These are phyloP conservation scores for Sebastes ruberrimus DNA, from an alignment of 2,797 vertebrate species.

Conservation along the genomic window DNA sequence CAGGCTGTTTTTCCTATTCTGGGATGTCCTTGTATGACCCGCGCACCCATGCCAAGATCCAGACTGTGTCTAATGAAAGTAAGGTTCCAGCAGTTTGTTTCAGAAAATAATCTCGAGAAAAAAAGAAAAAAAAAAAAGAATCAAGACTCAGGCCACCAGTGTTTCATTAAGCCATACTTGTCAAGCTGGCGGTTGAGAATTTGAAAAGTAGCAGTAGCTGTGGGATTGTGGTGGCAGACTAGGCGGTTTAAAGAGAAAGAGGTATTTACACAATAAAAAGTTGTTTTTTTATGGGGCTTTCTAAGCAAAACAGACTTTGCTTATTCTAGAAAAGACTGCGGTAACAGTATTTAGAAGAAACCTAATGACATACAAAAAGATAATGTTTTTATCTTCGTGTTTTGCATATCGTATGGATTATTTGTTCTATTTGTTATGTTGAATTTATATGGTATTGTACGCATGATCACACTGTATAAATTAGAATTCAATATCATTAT, in stretches of 20 bases:
- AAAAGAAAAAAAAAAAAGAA: not conserved
- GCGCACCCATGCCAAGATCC: constrained; percentile 72
- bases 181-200: constrained; percentile 42
- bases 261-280: constrained; percentile 12
- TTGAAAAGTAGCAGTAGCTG: constrained; percentile 57
- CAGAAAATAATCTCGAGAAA: constrained; percentile 10
- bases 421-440: not conserved
- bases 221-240: constrained; percentile 21
- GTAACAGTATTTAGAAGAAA: not conserved
- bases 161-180: constrained; percentile 61
- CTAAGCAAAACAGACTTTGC: not conserved
- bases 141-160: constrained; percentile 25
- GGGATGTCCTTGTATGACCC: constrained; percentile 81
- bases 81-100: constrained; percentile 74
- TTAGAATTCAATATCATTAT: not conserved
- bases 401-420: not conserved
- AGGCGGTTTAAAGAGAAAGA: constrained; percentile 11
- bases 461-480: not conserved
- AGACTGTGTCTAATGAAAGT: constrained; percentile 78
- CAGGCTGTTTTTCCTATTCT: constrained; percentile 80
- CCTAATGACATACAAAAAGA: not conserved
- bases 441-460: not conserved
- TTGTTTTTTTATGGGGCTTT: not conserved
- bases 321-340: not conserved
- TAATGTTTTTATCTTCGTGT: not conserved